These are phyloP conservation scores for Mareca strepera DNA, from an alignment of 2,797 vertebrate genomes.

Conservation along the genomic window DNA sequence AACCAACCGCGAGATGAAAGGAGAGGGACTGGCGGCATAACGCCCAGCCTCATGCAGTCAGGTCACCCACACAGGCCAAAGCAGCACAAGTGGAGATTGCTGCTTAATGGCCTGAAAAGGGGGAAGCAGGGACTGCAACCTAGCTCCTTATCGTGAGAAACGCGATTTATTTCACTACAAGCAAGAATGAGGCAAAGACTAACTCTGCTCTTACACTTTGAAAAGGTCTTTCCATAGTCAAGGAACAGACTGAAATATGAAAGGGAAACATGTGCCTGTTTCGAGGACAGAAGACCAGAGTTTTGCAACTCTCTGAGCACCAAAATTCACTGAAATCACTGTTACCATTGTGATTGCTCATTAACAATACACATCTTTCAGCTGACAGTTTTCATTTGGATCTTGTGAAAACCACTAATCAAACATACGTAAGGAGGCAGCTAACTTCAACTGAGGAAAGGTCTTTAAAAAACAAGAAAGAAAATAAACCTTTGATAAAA, in stretches of 20 bases:
- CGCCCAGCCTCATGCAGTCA: background rate
- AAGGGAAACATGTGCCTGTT: background rate
- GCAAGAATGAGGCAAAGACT: background rate
- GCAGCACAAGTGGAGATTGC: background rate
- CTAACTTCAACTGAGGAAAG: slow-evolving; percentile 68
- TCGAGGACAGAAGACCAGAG: background rate
- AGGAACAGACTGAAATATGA: slow-evolving; percentile 40
- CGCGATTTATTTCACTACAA: background rate
- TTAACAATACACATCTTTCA: slow-evolving; percentile 73
- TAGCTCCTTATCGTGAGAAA: background rate
- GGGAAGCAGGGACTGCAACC: background rate
- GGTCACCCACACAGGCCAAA: background rate
- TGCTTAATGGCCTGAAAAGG: slow-evolving; percentile 11
- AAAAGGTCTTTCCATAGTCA: slow-evolving; percentile 23
- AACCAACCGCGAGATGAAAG: background rate
- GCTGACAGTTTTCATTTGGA: slow-evolving; percentile 63
- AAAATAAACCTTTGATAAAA: slow-evolving; percentile 78
- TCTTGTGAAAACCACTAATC: slow-evolving; percentile 68
- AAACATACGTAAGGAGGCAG: slow-evolving; percentile 69
- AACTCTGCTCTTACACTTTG: background rate
- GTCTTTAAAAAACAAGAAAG: slow-evolving; percentile 59
- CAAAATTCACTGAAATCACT: slow-evolving; percentile 46
- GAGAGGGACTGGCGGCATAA: background rate
- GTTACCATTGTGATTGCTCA: slow-evolving; percentile 52
- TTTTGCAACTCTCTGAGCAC: slow-evolving; percentile 32